Percentiles rank a stretch among this genome's conserved stretches.
These are phyloP conservation scores for Procambarus clarkii DNA, from an alignment of 1,140 invertebrate species.

Conservation along the genomic window DNA sequence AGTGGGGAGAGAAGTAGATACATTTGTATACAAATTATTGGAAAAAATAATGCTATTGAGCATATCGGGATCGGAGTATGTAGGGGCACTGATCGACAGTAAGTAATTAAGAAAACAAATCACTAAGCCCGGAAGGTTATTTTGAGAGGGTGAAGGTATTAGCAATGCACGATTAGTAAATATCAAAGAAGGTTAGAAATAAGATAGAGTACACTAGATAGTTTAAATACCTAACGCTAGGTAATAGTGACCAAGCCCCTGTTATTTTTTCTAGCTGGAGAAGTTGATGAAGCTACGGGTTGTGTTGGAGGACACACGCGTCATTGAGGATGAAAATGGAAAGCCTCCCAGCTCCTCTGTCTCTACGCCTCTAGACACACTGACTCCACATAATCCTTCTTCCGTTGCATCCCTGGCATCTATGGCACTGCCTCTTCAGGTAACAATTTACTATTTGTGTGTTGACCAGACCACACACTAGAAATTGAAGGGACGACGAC, in stretches of 20 bases:
- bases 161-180: not conserved
- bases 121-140: too few species aligned
- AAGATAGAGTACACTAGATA: not conserved
- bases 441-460: not conserved
- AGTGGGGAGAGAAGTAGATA: too few species aligned
- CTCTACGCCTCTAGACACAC: not conserved
- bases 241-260: not conserved
- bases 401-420: constrained; percentile 38
- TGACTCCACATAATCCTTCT: not conserved
- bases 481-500: too few species aligned
- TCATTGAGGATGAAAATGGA: not conserved
- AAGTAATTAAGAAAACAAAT: too few species aligned
- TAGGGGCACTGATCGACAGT: too few species aligned
- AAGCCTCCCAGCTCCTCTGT: not conserved
- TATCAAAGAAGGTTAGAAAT: not conserved
- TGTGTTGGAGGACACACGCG: not conserved
- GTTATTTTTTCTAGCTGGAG: not conserved
- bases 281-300: not conserved
- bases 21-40: too few species aligned
- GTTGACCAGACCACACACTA: too few species aligned
- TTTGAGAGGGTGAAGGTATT: not conserved
- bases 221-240: not conserved
- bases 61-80: too few species aligned
- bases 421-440: constrained; percentile 27
- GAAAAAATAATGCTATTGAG: too few species aligned